Evolutionary conservation across 2,113 vertebrate genomes (phyloP).

Genomic region (Rhea pennata): DNA sequence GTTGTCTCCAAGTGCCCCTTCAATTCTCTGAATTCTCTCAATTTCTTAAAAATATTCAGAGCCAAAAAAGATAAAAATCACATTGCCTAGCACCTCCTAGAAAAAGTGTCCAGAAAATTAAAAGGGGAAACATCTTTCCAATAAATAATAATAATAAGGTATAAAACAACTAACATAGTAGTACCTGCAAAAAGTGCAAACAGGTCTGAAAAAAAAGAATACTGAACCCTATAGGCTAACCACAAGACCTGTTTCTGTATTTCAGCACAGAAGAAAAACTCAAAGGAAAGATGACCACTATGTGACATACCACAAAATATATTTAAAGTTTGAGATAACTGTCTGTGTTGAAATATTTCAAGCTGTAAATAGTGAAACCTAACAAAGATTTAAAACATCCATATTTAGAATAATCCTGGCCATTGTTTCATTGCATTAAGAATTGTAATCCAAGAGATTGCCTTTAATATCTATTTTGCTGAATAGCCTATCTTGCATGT

Average conservation of each 20-base stretch:
- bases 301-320: neutral
- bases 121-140: neutral
- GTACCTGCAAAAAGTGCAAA: neutral
- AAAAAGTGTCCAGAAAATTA: neutral
- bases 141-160: neutral
- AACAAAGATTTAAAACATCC: neutral
- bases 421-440: neutral
- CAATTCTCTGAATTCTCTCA: neutral
- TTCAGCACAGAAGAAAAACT: neutral
- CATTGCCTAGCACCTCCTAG: neutral
- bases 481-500: neutral
- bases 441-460: slow-evolving; percentile 14
- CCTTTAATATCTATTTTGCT: neutral
- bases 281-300: neutral
- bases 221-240: neutral
- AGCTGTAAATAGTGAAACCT: neutral
- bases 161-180: neutral
- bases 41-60: slow-evolving; percentile 6
- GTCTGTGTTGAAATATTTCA: neutral
- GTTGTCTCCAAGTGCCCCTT: neutral
- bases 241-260: neutral
- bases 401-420: neutral
- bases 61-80: neutral
- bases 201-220: neutral
- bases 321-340: neutral